A percentile compares a stretch with the other conserved stretches of the same genome.
These are phyloP conservation scores for Meteorus sp. DNA, from an alignment of 1,140 invertebrate genomes.

Conservation along the genomic window DNA sequence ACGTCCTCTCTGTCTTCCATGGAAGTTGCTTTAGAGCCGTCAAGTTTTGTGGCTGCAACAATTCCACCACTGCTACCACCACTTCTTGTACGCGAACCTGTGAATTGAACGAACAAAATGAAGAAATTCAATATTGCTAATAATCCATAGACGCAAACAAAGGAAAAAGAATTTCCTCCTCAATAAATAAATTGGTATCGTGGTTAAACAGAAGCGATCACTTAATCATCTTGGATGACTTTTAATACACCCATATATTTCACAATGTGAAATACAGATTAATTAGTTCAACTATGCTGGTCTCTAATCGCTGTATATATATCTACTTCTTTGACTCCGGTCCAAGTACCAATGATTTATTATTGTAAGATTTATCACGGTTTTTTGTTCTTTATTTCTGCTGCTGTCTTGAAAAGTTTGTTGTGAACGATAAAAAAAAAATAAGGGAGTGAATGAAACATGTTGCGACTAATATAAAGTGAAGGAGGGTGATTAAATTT, in stretches of 20 bases:
- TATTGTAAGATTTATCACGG: no score
- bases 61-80: slow-evolving; percentile 2
- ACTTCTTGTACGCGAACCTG: slow-evolving; percentile 45
- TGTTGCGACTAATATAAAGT: no score
- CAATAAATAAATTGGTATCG: no score
- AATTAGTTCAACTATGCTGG: background rate
- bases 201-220: background rate
- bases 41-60: slow-evolving; percentile 29
- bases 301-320: no score
- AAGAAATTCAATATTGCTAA: background rate
- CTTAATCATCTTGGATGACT: background rate
- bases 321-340: no score
- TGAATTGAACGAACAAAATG: slow-evolving; percentile 29
- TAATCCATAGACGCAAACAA: background rate
- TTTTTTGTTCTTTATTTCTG: no score
- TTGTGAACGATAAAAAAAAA: no score
- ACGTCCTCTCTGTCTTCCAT: slow-evolving; percentile 66
- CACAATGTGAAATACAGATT: slow-evolving; percentile 1
- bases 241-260: background rate
- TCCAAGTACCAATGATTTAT: no score
- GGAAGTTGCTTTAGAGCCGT: slow-evolving; percentile 24
- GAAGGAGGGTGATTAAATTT: no score
- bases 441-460: no score
- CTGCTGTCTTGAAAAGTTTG: no score
- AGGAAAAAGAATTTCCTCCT: no score